These are phyloP conservation scores for Diadumene lineata DNA, from an alignment of 92 coral and sea anemone genomes.

Conservation along the genomic window DNA sequence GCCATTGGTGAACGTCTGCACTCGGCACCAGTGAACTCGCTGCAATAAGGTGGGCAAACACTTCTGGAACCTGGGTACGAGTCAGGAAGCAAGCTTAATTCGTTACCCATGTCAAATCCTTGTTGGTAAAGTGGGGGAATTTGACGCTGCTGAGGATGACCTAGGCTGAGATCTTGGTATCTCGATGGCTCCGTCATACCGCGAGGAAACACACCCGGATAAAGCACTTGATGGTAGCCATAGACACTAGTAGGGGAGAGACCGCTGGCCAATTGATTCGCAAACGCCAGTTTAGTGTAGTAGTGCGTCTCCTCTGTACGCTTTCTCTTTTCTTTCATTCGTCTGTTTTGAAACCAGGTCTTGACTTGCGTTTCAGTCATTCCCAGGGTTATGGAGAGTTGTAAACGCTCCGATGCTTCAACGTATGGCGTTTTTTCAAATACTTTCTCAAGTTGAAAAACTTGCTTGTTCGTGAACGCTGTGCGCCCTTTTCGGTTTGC, in stretches of 20 bases:
- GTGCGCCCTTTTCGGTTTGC: slow-evolving; percentile 28
- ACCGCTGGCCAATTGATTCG: slow-evolving; percentile 31
- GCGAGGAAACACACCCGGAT: slow-evolving; percentile 9
- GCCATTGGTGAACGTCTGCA: slow-evolving; percentile 9
- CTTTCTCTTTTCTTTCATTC: slow-evolving; percentile 41
- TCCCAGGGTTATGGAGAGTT: slow-evolving; percentile 12
- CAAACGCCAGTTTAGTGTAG: slow-evolving; percentile 37
- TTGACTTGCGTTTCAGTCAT: slow-evolving; percentile 40
- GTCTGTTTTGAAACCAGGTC: slow-evolving; percentile 45
- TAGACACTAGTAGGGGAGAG: slow-evolving; percentile 5
- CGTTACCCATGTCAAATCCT: background rate
- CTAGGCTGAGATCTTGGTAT: slow-evolving; percentile 6
- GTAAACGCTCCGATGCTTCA: slow-evolving; percentile 27
- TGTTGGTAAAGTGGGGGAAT: slow-evolving; percentile 10
- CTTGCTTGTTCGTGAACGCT: slow-evolving; percentile 20
- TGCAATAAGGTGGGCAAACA: slow-evolving; percentile 11
- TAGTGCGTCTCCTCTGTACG: slow-evolving; percentile 40
- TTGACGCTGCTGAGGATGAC: slow-evolving; percentile 3
- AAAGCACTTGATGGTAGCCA: slow-evolving; percentile 32
- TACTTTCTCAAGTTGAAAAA: slow-evolving; percentile 18
- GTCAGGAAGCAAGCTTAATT: slow-evolving; percentile 10
- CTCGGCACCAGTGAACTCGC: slow-evolving; percentile 35
- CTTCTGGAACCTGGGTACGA: slow-evolving; percentile 16
- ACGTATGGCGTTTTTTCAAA: slow-evolving; percentile 34
- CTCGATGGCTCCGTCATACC: background rate